These are phyloP conservation scores for Lathamus discolor DNA, from an alignment of 2,113 vertebrate genomes.

Conservation along the genomic window DNA sequence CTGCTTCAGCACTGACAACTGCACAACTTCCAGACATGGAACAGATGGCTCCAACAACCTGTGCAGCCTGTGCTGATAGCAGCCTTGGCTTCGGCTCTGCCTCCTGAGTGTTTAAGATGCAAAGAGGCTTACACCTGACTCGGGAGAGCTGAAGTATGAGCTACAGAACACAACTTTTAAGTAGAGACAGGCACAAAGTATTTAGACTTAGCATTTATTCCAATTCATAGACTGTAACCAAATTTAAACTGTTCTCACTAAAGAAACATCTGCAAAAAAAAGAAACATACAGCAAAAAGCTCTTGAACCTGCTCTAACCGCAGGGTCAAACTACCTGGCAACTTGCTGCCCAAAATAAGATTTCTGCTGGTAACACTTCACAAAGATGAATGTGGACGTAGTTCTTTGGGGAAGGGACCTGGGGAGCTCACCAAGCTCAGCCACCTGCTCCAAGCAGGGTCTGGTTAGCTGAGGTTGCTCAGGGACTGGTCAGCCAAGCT, in stretches of 20 bases:
- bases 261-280: not conserved
- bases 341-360: not conserved
- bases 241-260: not conserved
- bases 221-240: not conserved
- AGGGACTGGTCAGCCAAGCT: not conserved
- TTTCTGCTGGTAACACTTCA: not conserved
- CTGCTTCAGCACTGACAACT: not conserved
- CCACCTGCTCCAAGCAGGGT: not conserved
- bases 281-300: not conserved
- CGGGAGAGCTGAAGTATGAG: not conserved
- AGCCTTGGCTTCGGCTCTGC: not conserved
- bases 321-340: not conserved
- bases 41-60: not conserved
- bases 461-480: not conserved
- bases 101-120: not conserved
- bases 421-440: not conserved
- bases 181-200: not conserved
- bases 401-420: not conserved
- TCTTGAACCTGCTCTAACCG: not conserved
- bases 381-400: not conserved
- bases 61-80: not conserved
- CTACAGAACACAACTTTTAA: not conserved
- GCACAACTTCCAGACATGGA: not conserved
- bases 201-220: not conserved
- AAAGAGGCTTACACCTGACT: not conserved